Conservation (phyloP, 2,113 vertebrate genomes). For the Pedionomus torquatus region DNA sequence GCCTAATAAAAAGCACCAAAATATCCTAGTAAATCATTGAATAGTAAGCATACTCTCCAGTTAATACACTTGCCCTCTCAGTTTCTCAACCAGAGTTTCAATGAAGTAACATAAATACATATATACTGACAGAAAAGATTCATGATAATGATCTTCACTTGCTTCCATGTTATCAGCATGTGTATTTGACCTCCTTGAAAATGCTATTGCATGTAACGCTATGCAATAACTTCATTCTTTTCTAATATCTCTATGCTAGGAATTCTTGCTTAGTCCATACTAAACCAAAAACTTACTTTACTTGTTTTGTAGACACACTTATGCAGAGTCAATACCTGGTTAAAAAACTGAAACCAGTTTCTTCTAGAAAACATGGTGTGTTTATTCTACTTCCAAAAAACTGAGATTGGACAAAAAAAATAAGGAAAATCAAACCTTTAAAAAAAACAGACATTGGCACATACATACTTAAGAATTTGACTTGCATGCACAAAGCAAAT, state of each 20-base stretch:
- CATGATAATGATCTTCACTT: not conserved
- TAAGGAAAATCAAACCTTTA: not conserved
- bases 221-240: not conserved
- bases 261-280: not conserved
- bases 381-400: not conserved
- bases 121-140: not conserved
- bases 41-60: not conserved
- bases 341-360: not conserved
- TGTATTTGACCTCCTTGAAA: not conserved
- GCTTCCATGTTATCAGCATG: not conserved
- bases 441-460: not conserved
- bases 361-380: not conserved
- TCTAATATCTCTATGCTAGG: not conserved
- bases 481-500: not conserved
- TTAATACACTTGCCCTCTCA: not conserved
- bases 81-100: not conserved
- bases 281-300: not conserved
- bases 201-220: not conserved
- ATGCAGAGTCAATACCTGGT: not conserved
- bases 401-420: not conserved
- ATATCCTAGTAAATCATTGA: not conserved
- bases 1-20: not conserved
- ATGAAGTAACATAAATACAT: not conserved
- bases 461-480: not conserved
- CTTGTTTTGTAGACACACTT: not conserved